Evolutionary conservation across 2,113 vertebrate genomes (phyloP).

Genomic region (Sialia sialis): DNA sequence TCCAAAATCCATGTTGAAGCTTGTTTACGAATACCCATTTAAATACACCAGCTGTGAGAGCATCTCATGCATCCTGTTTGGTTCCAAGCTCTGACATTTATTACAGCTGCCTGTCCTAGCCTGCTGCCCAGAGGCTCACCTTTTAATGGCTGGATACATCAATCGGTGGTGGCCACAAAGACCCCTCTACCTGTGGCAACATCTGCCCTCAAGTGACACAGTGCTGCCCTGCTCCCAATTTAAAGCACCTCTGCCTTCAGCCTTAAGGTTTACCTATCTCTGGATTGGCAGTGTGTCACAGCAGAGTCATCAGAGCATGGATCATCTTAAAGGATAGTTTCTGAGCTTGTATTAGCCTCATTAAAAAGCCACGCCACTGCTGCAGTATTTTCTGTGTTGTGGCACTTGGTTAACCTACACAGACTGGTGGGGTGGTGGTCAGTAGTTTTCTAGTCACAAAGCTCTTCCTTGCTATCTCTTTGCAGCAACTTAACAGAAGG

Average conservation of each 20-base stretch:
- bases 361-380: neutral
- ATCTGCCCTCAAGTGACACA: neutral
- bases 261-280: neutral
- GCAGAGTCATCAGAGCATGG: neutral
- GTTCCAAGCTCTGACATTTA: neutral
- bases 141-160: neutral
- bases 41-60: neutral
- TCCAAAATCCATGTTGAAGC: neutral
- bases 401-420: neutral
- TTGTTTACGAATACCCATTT: neutral
- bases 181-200: neutral
- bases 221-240: neutral
- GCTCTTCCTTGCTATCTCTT: neutral
- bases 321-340: neutral
- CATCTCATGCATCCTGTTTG: neutral
- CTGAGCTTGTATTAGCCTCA: neutral
- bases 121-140: neutral
- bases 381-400: neutral
- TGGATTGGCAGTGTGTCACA: fast-evolving
- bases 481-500: neutral
- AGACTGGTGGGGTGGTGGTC: neutral
- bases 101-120: neutral
- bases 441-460: neutral
- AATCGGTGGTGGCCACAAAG: neutral
- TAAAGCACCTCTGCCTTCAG: neutral